Evolutionary conservation across 2,113 vertebrate genomes (phyloP).

Genomic region (Aptenodytes forsteri): DNA sequence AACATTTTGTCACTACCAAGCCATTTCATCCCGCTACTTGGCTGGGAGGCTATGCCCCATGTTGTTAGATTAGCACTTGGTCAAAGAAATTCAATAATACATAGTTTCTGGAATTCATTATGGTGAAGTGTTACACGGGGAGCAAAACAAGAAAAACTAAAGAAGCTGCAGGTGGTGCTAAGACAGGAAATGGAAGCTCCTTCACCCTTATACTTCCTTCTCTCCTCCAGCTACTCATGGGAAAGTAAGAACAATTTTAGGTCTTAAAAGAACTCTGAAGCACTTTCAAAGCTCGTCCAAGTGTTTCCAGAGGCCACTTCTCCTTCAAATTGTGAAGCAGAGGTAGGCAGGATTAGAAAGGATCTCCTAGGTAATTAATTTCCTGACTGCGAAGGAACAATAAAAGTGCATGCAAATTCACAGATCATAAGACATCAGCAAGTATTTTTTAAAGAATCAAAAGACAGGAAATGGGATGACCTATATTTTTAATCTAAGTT

Average conservation of each 20-base stretch:
- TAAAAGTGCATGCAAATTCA: neutral
- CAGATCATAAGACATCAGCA: neutral
- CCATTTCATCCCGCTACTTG: neutral
- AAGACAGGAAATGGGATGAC: neutral
- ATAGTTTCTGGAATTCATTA: neutral
- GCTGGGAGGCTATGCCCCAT: neutral
- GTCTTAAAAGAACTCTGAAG: neutral
- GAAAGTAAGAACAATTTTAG: neutral
- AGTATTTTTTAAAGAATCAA: neutral
- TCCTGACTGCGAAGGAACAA: neutral
- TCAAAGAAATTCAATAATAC: neutral
- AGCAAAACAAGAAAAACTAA: neutral
- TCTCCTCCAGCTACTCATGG: neutral
- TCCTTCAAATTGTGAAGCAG: neutral
- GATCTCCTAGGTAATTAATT: neutral
- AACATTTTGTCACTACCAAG: neutral
- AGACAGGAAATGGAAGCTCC: neutral
- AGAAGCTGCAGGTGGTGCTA: neutral
- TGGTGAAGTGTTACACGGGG: neutral
- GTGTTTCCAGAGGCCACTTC: neutral
- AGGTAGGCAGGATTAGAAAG: neutral
- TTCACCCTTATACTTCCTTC: neutral
- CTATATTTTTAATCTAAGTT: neutral
- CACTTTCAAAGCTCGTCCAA: neutral
- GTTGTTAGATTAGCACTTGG: neutral